A percentile compares a stretch with the other conserved stretches of the same genome.
These are phyloP conservation scores for Aplodontia rufa DNA, from an alignment of 2,113 vertebrate genomes.

Conservation along the genomic window DNA sequence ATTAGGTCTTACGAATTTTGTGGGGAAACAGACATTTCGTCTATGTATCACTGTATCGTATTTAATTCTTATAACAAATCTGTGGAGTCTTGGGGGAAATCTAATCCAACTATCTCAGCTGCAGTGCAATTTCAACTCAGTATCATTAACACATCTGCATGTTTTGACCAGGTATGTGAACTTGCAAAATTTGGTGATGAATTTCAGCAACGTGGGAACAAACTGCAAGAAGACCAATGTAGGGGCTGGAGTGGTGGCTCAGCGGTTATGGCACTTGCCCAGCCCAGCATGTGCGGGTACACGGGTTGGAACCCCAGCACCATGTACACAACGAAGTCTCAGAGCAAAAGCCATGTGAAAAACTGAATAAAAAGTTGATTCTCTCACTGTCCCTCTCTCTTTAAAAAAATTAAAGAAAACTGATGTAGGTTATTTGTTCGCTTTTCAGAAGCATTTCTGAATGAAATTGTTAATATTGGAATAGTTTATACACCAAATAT, in stretches of 20 bases:
- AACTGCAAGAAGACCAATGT: neutral
- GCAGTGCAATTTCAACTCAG: neutral
- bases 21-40: neutral
- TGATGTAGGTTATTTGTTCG: neutral
- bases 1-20: neutral
- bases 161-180: neutral
- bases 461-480: neutral
- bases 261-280: no score
- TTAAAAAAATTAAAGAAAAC: no score
- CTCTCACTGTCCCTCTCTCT: no score
- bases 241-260: no score
- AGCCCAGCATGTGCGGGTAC: no score
- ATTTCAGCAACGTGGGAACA: neutral
- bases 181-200: neutral
- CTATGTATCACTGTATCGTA: neutral
- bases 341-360: no score
- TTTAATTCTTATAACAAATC: constrained; percentile 35
- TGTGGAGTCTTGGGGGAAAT: neutral
- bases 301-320: no score
- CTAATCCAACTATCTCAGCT: neutral
- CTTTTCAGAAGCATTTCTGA: neutral
- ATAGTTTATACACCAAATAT: neutral
- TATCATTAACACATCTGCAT: neutral
- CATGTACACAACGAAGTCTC: no score
- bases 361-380: no score